phyloP scores from a whole-genome alignment of 2,888 invertebrate genomes.

The Leuctra nigra region DNA sequence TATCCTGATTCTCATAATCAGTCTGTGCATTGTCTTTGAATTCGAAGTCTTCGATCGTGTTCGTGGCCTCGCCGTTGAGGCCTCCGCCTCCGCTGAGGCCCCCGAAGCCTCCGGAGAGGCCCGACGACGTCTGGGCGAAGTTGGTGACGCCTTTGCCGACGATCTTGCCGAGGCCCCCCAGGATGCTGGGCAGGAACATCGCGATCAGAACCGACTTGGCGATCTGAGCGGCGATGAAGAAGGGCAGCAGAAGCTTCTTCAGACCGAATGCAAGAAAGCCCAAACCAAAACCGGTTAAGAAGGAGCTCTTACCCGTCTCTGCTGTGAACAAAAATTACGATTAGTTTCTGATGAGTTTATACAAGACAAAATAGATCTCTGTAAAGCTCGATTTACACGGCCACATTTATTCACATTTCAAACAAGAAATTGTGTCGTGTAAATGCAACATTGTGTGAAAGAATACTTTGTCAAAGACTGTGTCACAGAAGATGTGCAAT shows the following conservation, averaged over 20 bases:
- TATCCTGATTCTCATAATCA: slow-evolving; percentile 16
- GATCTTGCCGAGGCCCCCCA: slow-evolving; percentile 76
- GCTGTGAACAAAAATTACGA: slow-evolving; percentile 18
- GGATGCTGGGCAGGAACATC: slow-evolving; percentile 75
- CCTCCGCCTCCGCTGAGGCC: slow-evolving; percentile 24
- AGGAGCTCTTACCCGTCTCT: slow-evolving; percentile 48
- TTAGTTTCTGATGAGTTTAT: too few relatives aligned
- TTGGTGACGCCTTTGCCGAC: slow-evolving; percentile 67
- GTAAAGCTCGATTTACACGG: too few relatives aligned
- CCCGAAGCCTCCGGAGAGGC: slow-evolving; percentile 42
- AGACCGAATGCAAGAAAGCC: slow-evolving; percentile 69
- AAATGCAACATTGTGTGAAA: too few relatives aligned
- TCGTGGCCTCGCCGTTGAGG: slow-evolving; percentile 3
- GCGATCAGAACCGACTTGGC: slow-evolving; percentile 76
- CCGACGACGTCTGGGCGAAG: slow-evolving; percentile 48
- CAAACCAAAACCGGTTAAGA: slow-evolving; percentile 57
- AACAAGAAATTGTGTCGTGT: too few relatives aligned
- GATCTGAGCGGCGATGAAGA: slow-evolving; percentile 75
- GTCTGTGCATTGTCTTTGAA: slow-evolving; percentile 50
- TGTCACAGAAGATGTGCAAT: too few relatives aligned
- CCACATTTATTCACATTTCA: too few relatives aligned
- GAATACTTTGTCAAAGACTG: too few relatives aligned
- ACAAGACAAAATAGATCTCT: too few relatives aligned
- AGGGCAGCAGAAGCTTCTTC: slow-evolving; percentile 74
- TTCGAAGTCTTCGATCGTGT: slow-evolving; percentile 46